phyloP scores from a whole-genome alignment of 2,797 vertebrate genomes.

The Odontamblyopus lacepedii region DNA sequence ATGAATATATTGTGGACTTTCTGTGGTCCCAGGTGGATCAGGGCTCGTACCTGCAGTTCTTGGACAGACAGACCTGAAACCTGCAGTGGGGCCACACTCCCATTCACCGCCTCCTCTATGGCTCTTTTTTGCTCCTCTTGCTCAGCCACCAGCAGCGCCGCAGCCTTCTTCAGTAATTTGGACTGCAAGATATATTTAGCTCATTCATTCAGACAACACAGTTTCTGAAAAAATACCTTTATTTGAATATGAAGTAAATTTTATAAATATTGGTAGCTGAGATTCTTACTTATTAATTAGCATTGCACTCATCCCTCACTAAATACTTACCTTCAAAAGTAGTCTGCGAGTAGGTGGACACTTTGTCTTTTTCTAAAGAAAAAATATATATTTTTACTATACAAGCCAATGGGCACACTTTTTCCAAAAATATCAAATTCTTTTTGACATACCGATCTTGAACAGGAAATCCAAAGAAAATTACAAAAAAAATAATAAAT shows the following conservation, averaged over 20 bases:
- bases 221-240: too few relatives aligned
- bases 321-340: conserved; percentile 68
- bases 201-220: neutral
- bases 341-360: conserved; percentile 75
- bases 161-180: conserved; percentile 73
- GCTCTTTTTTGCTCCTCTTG: conserved; percentile 53
- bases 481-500: neutral
- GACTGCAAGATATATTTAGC: conserved; percentile 51
- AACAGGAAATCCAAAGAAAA: conserved; percentile 20
- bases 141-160: conserved; percentile 69
- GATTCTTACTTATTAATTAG: neutral
- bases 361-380: conserved; percentile 72
- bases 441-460: conserved; percentile 73
- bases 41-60: conserved; percentile 68
- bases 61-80: conserved; percentile 65
- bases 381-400: neutral
- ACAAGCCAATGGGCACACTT: neutral
- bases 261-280: neutral
- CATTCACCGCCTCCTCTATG: conserved; percentile 60
- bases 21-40: neutral
- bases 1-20: neutral
- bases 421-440: neutral
- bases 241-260: neutral
- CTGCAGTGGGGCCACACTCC: conserved; percentile 60
- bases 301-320: neutral